Percentiles rank a stretch among this genome's conserved stretches.
Evolutionary conservation across 2,113 vertebrate species (phyloP).

Genomic region (Coracopsis vasa): DNA sequence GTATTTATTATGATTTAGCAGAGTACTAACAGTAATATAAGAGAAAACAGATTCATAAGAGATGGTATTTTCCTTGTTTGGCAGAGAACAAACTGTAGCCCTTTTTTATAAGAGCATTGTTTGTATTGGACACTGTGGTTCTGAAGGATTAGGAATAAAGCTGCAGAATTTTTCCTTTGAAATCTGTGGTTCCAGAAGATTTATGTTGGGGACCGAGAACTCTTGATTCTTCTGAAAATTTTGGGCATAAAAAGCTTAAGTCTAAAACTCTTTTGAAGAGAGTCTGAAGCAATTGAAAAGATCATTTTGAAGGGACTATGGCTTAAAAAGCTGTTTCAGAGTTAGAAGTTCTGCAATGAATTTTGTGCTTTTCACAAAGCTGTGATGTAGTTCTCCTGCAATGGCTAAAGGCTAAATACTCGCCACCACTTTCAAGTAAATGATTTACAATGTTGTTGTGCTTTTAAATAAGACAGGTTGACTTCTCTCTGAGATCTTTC

Average conservation of each 20-base stretch:
- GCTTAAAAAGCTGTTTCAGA: constrained; percentile 1
- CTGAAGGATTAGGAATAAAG: constrained; percentile 18
- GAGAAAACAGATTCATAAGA: neutral
- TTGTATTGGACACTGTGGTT: neutral
- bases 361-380: neutral
- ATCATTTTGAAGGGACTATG: neutral
- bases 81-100: neutral
- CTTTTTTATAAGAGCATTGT: neutral
- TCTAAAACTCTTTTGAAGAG: constrained; percentile 22
- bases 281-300: constrained; percentile 12
- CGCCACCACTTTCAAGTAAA: neutral
- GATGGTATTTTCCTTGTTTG: neutral
- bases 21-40: neutral
- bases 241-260: neutral
- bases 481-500: neutral
- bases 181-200: constrained; percentile 2
- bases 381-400: neutral
- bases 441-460: neutral
- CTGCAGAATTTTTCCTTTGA: neutral
- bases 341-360: neutral
- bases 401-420: neutral
- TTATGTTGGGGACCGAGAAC: neutral
- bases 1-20: neutral
- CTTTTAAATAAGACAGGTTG: constrained; percentile 21
- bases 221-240: constrained; percentile 7